Evolutionary conservation across 2,797 vertebrate genomes (phyloP).

Genomic region (Emydoidea blandingii): DNA sequence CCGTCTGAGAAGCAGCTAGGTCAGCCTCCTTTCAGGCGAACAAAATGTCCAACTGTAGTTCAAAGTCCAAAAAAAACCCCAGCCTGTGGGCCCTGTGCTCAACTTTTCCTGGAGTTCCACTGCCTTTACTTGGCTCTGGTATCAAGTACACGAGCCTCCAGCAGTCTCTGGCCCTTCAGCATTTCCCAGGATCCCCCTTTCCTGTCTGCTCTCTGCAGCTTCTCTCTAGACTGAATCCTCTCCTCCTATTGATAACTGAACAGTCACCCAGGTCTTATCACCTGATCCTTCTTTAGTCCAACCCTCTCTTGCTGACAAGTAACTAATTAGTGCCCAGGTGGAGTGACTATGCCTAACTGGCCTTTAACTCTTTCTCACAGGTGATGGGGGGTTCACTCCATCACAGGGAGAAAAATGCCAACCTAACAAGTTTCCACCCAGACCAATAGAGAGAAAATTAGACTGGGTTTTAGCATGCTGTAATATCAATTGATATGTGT

Average conservation of each 20-base stretch:
- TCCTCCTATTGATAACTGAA: no score
- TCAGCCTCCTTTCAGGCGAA: not conserved
- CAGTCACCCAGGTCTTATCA: not conserved
- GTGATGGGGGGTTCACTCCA: not conserved
- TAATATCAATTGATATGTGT: not conserved
- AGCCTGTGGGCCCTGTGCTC: not conserved
- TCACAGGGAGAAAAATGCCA: not conserved
- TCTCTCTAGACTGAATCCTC: not conserved
- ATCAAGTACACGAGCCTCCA: not conserved
- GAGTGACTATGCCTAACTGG: no score
- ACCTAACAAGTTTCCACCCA: rapidly evolving
- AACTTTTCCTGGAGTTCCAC: not conserved
- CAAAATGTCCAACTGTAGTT: not conserved
- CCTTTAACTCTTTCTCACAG: no score
- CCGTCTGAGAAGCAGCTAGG: not conserved
- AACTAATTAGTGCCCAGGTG: not conserved
- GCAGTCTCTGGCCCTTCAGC: not conserved
- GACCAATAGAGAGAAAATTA: not conserved
- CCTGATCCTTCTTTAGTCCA: not conserved
- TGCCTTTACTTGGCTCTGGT: not conserved
- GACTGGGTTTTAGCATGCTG: not conserved
- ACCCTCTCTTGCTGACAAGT: not conserved
- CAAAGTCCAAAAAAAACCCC: not conserved
- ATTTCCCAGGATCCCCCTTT: not conserved
- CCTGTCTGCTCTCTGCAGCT: not conserved